Evolutionary conservation across 2,888 invertebrate species (phyloP), one percentile per base, ranked within the genome.

Genomic region (Lasioglossum zephyrum): DNA sequence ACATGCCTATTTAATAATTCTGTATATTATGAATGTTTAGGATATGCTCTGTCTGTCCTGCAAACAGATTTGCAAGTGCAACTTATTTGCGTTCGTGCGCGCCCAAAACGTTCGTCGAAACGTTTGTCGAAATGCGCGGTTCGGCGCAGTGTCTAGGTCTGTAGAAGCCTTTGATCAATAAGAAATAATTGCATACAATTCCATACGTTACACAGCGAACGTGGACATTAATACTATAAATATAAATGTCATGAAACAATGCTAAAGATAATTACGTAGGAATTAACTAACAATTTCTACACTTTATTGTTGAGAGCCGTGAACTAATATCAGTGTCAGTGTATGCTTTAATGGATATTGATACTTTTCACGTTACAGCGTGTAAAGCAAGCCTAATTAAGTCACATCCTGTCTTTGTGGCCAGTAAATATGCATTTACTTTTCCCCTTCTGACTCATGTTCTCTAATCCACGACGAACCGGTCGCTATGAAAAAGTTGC

Each of bases 381-480:
- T 81, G 57, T 74, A 77, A 80, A 87, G 92, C 90, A 92, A 91
- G 87, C 90, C 81, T 91, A 93, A 94, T 94, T 93, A 92, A 86
- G 89, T 85, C 84, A 89, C 93, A 93, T 94, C 93, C 93, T 92
- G 94, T 93, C 92, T 93, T 92, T 87, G 88, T 84, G 80, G 74
- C 73, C 78, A 80, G 82, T 72, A 83, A 85, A 84, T 79, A 70
- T 31, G 39, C 75, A 77, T 22, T 82, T 78, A 87, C 91, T 92
- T 89, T 91, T 90, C 90, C 77, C 87, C 70, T 87, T 85, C 85
- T 89, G 88, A 88, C 88, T 89, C 91, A 84, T 85, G 89, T 91
- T 89, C 92, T 91, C 89, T 89, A 87, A 92, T 91, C 85, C 81
- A 81, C 84, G 63, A 60, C 49, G 82, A 77, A 81, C 39, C 77